Evolutionary conservation across 2,888 invertebrate genomes (phyloP), one percentile per base, ranked within the genome.

Genomic region (Sphaerophoria taeniata): DNA sequence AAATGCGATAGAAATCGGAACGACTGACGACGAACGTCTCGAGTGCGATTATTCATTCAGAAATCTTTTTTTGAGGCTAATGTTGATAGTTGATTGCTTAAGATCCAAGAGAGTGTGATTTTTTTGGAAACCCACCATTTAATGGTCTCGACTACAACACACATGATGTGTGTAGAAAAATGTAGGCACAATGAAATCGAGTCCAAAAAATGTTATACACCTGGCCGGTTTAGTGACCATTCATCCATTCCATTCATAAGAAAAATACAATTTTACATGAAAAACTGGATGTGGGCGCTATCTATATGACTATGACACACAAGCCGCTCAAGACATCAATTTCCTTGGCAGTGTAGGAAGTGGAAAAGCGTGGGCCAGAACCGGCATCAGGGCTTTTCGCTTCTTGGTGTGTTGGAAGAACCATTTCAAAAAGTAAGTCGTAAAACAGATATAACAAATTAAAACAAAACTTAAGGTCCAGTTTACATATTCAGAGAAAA

Each of bases 201-300:
- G 60, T 79, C 60, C 33, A 60, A 75, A 24, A 24, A 24, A 75
- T 72, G 55, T 61, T 80, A 80, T 76, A 55, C 84, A 84, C 80
- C 75, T 84, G 80, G 84, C 47, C 74, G 75, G 56, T 75, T 80
- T 71, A 75, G 80, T 72, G 75, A 33, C 75, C 60, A 53, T 75
- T 75, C 84, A 84, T 84, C 80, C 84, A 84, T 75, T 75, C 80
- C 84, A 84, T 84, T 84, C 84, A 84, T 75, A 84, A 53, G 6
- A 24, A 56, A 56, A 56, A 36, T 6, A 43, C 4, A 53, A 39
- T 43, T 74, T 71, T 75, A 72, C 60, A 55, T 70, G 56, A 69
- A 60, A 79, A 43, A 75, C 49, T 72, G 45, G 49, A 80, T 71
- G 84, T 84, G 84, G 84, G 84, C 82, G 77, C 77, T 36, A 31